Percentiles rank a stretch among this genome's conserved stretches.
Evolutionary conservation across 2,113 vertebrate species (phyloP).

Genomic region (Pelodiscus sinensis): DNA sequence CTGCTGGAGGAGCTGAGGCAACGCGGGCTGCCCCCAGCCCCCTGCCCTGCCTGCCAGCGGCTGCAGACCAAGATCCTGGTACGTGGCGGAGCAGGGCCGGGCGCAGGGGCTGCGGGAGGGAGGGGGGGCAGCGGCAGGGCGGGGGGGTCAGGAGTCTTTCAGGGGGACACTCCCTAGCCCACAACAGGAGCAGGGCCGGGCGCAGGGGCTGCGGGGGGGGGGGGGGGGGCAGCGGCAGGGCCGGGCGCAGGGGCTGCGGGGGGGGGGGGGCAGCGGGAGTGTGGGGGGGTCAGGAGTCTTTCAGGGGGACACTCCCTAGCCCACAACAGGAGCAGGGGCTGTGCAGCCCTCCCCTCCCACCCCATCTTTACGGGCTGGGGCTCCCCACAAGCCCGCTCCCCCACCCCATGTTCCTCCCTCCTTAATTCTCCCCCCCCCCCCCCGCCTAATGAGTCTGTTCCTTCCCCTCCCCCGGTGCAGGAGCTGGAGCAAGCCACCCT

Average conservation of each 20-base stretch:
- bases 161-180: neutral
- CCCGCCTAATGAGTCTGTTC: conserved; percentile 38
- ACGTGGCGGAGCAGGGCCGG: neutral
- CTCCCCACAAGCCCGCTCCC: neutral
- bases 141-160: no score
- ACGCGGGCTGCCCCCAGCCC: conserved; percentile 24
- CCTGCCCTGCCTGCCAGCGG: conserved; percentile 71
- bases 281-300: no score
- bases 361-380: no score
- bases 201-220: neutral
- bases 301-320: neutral
- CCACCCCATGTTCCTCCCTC: neutral
- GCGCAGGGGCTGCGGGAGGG: neutral
- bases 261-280: neutral
- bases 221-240: no score
- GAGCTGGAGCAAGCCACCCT: conserved; percentile 70
- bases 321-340: neutral
- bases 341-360: neutral
- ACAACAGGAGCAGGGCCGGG: neutral
- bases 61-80: conserved; percentile 77
- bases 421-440: neutral
- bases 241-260: neutral
- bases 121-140: no score
- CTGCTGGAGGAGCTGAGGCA: conserved; percentile 70
- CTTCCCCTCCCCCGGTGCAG: conserved; percentile 55